These are phyloP conservation scores for Oncorhynchus kisutch DNA, from an alignment of 2,113 vertebrate species.

Conservation along the genomic window DNA sequence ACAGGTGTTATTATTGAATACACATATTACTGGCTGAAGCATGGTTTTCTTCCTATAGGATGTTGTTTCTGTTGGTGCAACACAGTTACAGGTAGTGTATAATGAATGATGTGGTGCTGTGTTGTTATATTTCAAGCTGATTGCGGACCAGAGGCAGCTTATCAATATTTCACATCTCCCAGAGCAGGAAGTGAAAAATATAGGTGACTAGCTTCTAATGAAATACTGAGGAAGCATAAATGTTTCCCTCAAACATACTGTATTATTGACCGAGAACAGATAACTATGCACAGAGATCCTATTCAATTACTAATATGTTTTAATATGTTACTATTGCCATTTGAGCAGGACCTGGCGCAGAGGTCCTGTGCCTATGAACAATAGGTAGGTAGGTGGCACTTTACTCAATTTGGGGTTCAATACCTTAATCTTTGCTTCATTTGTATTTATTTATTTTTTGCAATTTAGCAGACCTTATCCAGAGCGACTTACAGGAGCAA, in stretches of 20 bases:
- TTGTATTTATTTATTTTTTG: not conserved
- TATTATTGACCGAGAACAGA: not conserved
- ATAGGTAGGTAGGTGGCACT: slow-evolving; percentile 35
- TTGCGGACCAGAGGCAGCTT: slow-evolving; percentile 35
- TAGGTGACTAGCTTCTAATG: slow-evolving; percentile 31
- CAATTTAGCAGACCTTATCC: too few species aligned
- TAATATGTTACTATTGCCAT: too few species aligned
- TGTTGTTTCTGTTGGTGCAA: not conserved
- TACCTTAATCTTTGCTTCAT: slow-evolving; percentile 61
- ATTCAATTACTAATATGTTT: too few species aligned
- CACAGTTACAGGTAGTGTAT: not conserved
- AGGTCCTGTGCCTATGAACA: not conserved
- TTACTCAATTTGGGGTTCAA: slow-evolving; percentile 54
- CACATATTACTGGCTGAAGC: not conserved
- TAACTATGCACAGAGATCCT: not conserved
- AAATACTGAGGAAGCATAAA: slow-evolving; percentile 36
- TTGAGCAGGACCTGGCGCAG: not conserved
- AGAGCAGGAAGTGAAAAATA: slow-evolving; percentile 62
- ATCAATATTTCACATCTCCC: slow-evolving; percentile 63
- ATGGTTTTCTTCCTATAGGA: not conserved
- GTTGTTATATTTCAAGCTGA: slow-evolving; percentile 48
- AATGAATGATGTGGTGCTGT: slow-evolving; percentile 31
- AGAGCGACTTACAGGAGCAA: too few species aligned
- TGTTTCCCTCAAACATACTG: not conserved
- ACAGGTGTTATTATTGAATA: not conserved